Percentiles rank a stretch among this genome's conserved stretches.
Conservation (phyloP, 2,888 invertebrate genomes). For the Agrotis exclamationis region DNA sequence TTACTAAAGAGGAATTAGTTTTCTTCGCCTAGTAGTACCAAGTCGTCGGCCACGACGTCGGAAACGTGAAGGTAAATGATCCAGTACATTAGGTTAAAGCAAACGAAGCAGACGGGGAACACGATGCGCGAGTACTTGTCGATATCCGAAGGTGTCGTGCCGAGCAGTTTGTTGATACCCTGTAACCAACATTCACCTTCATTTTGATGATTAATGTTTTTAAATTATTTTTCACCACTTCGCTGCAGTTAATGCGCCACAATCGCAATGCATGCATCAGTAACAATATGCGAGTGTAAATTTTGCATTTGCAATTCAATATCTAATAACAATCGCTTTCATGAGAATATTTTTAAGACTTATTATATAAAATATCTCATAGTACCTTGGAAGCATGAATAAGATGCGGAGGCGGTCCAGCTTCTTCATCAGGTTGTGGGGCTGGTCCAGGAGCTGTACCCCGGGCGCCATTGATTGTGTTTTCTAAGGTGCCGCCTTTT, state of each 20-base stretch:
- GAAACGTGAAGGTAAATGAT: constrained; percentile 98
- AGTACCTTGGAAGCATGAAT: constrained; percentile 95
- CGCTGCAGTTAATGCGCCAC: constrained; percentile 26
- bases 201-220: constrained; percentile 65
- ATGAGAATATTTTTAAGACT: constrained; percentile 55
- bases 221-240: constrained; percentile 21
- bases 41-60: constrained; percentile 98
- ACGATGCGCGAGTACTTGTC: constrained; percentile 99
- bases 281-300: constrained; percentile 8
- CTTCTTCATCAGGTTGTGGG: constrained; percentile 89
- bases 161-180: constrained; percentile 97
- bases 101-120: constrained; percentile 99
- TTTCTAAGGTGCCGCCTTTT: constrained; percentile 97
- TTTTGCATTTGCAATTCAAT: constrained; percentile 44
- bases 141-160: constrained; percentile 98
- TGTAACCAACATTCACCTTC: constrained; percentile 78
- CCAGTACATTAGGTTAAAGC: constrained; percentile 99
- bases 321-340: constrained; percentile 46
- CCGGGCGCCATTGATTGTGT: constrained; percentile 96
- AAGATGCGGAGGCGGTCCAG: constrained; percentile 93
- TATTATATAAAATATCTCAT: background rate
- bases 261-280: constrained; percentile 52
- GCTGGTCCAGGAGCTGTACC: constrained; percentile 83
- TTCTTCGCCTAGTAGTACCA: constrained; percentile 94
- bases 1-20: constrained; percentile 63